Evolutionary conservation across 2,888 invertebrate species (phyloP).

Genomic region (Allacma fusca): DNA sequence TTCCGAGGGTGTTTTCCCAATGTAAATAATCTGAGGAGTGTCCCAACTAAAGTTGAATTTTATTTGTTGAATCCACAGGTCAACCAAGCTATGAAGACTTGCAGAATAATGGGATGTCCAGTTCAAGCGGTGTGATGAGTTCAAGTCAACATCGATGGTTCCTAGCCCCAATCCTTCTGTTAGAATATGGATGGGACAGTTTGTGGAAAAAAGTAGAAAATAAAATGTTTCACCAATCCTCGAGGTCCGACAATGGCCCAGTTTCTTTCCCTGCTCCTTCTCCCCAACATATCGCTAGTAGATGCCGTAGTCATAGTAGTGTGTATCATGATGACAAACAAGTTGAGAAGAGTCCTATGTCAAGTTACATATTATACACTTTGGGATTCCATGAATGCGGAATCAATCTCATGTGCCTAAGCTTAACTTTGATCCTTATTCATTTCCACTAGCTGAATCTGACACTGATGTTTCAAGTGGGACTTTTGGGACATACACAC

Average conservation of each 20-base stretch:
- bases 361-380: conserved; percentile 39
- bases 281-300: conserved; percentile 32
- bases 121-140: conserved; percentile 30
- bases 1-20: too few relatives aligned
- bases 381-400: conserved; percentile 44
- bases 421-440: conserved; percentile 54
- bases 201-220: conserved; percentile 28
- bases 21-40: too few relatives aligned
- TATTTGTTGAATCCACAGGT: conserved; percentile 40
- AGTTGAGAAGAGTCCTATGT: conserved; percentile 32
- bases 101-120: conserved; percentile 48
- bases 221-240: not conserved
- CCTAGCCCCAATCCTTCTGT: conserved; percentile 19
- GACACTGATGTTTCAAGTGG: conserved; percentile 45
- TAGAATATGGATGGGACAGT: conserved; percentile 25
- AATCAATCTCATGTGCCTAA: conserved; percentile 54
- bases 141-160: conserved; percentile 3
- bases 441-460: conserved; percentile 52
- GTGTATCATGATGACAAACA: conserved; percentile 27
- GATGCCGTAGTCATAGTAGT: conserved; percentile 11
- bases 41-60: too few relatives aligned
- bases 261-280: not conserved
- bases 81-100: conserved; percentile 55
- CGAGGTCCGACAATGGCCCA: not conserved
- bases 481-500: conserved; percentile 40